Base-by-base conservation (phyloP, 2,888 invertebrate species). In the Clistopyga incitator region DNA sequence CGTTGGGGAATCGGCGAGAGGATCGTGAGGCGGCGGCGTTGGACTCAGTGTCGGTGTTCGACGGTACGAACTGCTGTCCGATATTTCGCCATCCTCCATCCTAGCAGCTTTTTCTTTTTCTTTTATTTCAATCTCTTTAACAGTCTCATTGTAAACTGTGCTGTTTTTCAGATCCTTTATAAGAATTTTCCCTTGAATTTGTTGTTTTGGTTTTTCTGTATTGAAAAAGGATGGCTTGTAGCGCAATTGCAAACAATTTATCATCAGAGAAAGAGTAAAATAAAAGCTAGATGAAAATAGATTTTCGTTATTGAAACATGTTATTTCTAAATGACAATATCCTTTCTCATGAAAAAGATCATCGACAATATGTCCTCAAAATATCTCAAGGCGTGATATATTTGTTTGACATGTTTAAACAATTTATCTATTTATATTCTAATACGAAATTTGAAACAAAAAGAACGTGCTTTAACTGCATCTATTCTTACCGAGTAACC, bases 101-200 rank as follows among this genome's bases (percentile, higher is more conserved):
- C 94, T 94, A 71, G 95, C 95, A 18, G 95, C 95, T 89, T 94
- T 95, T 81, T 94, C 94, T 79, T 95, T 94, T 23, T 95, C 95
- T 88, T 95, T 95, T 86, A 95, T 95, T 89, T 96, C 95, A 54
- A 95, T 95, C 90, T 95, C 94, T 88, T 95, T 95, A 0, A 96
- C 95, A 8, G 95, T 95, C 85, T 95, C 95, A 88, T 95, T 95
- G 92, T 95, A 96, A 23, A 96, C 95, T 23, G 95, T 93, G 90
- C 96, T 96, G 82, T 95, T 95, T 89, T 96, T 96, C 15, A 96
- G 93, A 91, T 96, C 95, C 90, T 96, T 96, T 84, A 96, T 96
- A 88, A 95, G 94, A 87, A 96, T 96, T 93, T 95, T 96, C 64
- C 93, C 93, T 84, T 90, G 90, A 47, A 87, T 83, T 52, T 94